Conservation (phyloP, 92 coral and sea anemone genomes). For the Zoanthus sociatus region DNA sequence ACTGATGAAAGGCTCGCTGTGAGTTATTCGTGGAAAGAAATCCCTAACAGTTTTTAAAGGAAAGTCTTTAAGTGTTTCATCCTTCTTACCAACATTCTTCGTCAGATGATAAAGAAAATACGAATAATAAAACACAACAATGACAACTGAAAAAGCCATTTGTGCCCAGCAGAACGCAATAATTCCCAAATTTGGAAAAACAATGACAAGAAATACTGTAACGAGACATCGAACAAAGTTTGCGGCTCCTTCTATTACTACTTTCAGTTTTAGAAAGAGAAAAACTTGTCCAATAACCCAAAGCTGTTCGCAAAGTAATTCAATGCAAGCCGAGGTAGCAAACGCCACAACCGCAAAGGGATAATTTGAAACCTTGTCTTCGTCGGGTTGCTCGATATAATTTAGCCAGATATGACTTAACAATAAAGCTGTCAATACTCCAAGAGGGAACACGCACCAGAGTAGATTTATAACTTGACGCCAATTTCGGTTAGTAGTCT, state of each 20-base stretch:
- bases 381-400: constrained; percentile 83
- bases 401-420: constrained; percentile 90
- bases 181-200: constrained; percentile 83
- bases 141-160: constrained; percentile 78
- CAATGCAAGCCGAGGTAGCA: constrained; percentile 84
- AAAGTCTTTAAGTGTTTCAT: constrained; percentile 58
- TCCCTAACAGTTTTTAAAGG: constrained; percentile 79
- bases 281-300: constrained; percentile 94
- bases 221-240: constrained; percentile 89
- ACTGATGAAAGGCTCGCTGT: constrained; percentile 66
- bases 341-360: constrained; percentile 80
- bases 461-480: constrained; percentile 90
- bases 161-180: constrained; percentile 95
- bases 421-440: constrained; percentile 64
- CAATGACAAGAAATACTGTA: constrained; percentile 78
- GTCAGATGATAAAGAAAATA: constrained; percentile 74
- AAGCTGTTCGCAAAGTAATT: constrained; percentile 91
- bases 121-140: constrained; percentile 79
- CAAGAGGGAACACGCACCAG: constrained; percentile 96
- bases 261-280: constrained; percentile 90
- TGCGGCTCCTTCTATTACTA: constrained; percentile 94
- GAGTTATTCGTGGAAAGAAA: constrained; percentile 73
- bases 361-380: constrained; percentile 68
- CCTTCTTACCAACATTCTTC: constrained; percentile 15
- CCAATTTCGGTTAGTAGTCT: constrained; percentile 78